phyloP scores from a whole-genome alignment of 2,888 invertebrate species.

The Metallyticus violacea region DNA sequence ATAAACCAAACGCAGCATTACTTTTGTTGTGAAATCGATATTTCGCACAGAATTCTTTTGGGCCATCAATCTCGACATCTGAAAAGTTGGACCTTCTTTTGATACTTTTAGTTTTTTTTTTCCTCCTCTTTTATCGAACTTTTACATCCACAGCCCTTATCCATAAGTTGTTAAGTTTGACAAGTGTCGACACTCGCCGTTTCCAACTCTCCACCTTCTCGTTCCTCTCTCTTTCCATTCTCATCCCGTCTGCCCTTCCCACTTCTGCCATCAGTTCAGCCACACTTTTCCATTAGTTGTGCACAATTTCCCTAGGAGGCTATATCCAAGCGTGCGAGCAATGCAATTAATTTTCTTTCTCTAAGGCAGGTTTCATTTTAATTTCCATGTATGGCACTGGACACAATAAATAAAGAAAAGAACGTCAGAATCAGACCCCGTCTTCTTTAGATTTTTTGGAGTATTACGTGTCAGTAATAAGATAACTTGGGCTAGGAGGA shows the following conservation, averaged over 20 bases:
- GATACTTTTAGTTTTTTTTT: background rate
- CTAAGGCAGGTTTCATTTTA: background rate
- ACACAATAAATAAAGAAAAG: background rate
- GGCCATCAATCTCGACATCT: background rate
- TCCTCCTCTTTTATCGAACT: background rate
- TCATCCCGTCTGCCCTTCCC: background rate
- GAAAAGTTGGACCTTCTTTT: background rate
- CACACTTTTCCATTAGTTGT: background rate
- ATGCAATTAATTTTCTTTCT: background rate
- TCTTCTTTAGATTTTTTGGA: too few species aligned
- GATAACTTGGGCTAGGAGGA: too few species aligned
- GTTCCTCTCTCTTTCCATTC: background rate
- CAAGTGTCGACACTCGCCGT: constrained; percentile 9
- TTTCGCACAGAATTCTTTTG: too few species aligned
- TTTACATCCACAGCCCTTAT: background rate
- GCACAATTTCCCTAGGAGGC: background rate
- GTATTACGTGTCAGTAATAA: too few species aligned
- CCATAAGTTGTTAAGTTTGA: constrained; percentile 26
- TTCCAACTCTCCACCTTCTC: too few species aligned
- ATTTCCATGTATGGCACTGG: background rate
- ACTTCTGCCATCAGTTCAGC: background rate
- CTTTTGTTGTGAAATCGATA: background rate
- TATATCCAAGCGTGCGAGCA: background rate
- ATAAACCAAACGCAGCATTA: too few species aligned
- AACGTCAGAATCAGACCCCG: background rate